Evolutionary conservation across 2,888 invertebrate species (phyloP).

Genomic region (Salticus scenicus): DNA sequence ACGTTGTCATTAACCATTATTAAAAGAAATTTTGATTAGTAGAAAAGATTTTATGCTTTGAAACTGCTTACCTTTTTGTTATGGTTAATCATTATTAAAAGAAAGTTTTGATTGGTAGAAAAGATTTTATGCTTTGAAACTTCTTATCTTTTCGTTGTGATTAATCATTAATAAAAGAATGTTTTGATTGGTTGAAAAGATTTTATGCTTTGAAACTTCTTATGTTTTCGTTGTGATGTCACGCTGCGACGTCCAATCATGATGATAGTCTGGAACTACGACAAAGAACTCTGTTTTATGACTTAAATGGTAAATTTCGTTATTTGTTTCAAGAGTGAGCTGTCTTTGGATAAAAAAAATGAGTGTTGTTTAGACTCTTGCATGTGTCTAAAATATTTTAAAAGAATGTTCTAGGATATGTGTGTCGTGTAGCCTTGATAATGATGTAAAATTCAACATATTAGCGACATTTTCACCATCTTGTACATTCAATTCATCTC

Average conservation of each 20-base stretch:
- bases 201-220: not conserved
- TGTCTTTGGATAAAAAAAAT: constrained; percentile 23
- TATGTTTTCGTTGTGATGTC: not conserved
- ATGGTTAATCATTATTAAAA: too few relatives aligned
- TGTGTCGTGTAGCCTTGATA: constrained; percentile 33
- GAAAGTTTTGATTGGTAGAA: too few relatives aligned
- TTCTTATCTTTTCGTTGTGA: too few relatives aligned
- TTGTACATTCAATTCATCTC: constrained; percentile 44
- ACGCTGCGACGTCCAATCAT: constrained; percentile 66
- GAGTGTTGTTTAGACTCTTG: constrained; percentile 21
- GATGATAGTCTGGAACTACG: constrained; percentile 40
- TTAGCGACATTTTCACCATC: constrained; percentile 32
- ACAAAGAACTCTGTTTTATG: not conserved
- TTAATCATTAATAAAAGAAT: too few relatives aligned
- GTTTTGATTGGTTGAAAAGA: too few relatives aligned
- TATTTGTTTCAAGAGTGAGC: not conserved
- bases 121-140: too few relatives aligned
- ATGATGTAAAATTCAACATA: constrained; percentile 27
- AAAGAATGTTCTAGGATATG: constrained; percentile 48
- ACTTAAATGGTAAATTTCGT: not conserved
- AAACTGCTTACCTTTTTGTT: too few relatives aligned
- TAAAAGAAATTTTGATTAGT: too few relatives aligned
- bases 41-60: too few relatives aligned
- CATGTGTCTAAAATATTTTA: constrained; percentile 45
- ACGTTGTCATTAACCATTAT: too few relatives aligned